Base-by-base conservation (phyloP, 2,888 invertebrate genomes). In the Coelogynopora nodosa region DNA sequence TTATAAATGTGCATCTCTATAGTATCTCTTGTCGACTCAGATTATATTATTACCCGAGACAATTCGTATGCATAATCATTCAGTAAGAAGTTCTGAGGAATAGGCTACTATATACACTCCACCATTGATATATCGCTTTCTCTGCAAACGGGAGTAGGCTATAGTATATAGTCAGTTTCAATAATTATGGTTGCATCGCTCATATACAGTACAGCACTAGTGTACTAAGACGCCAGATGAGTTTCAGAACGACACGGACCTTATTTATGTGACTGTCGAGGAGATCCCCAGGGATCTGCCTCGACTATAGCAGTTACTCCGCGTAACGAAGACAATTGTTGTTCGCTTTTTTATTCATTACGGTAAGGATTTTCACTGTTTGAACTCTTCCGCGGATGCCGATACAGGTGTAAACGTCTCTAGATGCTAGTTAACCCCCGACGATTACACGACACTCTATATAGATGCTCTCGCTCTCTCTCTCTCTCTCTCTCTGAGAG, bases 321-420 rank as follows among this genome's bases (percentile, higher is more conserved):
- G 49, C 49, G 23, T 2, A 13, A 74, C 74, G 74, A 74, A 74
- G 74, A 74, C 10, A 74, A 23, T 23, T 74, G 74, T 74, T 74
- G 27, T 26, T 74, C 74, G 74, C 74, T 74, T 74, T 74, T 74
- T 74, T 74, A 74, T 74, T 74, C 74, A 74, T 74, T 74, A 74
- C 74, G 74, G 27, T 5, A 23, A 74, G 74, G 74, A 13, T 13
- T 74, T 74, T 74, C 74, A 74, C 2, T 74, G 74, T 74, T 74
- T 74, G 74, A 74, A 74, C 74, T 74, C 5, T 74, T 23, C 74
- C 74, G 74, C 74, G 10, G 2, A 74, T 10, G 23, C 5, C 23
- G 23, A 13, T 74, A 26, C 74, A 74, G 74, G 27, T 74, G 74
- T 49, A 49, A 49, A 49, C 18, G 49, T 49, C 49, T 49, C 18